Conservation (phyloP, 1,140 invertebrate species). For the Neodiprion pinetum region DNA sequence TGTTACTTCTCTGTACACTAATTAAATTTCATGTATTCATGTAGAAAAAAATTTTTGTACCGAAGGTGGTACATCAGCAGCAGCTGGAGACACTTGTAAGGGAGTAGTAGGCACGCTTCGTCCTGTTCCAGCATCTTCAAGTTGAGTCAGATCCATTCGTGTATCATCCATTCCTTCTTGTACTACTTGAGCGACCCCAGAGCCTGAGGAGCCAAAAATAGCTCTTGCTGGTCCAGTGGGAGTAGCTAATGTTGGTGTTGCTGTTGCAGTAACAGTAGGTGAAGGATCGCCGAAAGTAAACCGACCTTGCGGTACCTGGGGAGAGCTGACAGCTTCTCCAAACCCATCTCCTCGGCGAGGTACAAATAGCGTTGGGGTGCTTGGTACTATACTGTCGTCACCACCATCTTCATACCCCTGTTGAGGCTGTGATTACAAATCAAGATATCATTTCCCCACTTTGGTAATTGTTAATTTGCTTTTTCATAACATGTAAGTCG, state of each 20-base stretch:
- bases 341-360: conserved; percentile 87
- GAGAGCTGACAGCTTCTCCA: conserved; percentile 91
- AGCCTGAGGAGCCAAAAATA: conserved; percentile 50
- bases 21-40: neutral
- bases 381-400: conserved; percentile 90
- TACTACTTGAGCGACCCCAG: conserved; percentile 59
- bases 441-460: conserved; percentile 33
- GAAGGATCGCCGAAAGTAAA: conserved; percentile 77
- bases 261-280: conserved; percentile 48
- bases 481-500: conserved; percentile 14
- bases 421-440: conserved; percentile 52
- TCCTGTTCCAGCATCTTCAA: conserved; percentile 72
- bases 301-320: conserved; percentile 74
- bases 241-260: conserved; percentile 45
- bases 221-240: conserved; percentile 42
- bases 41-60: conserved; percentile 30
- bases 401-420: conserved; percentile 73
- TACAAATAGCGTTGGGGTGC: conserved; percentile 86
- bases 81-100: conserved; percentile 73
- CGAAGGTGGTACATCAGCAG: conserved; percentile 50
- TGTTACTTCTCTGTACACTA: too few relatives aligned
- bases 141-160: conserved; percentile 74
- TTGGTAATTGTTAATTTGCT: conserved; percentile 17
- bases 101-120: conserved; percentile 77
- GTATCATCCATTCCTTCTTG: conserved; percentile 80